Evolutionary conservation across 2,797 vertebrate genomes (phyloP).

Genomic region (Hylomyscus alleni): DNA sequence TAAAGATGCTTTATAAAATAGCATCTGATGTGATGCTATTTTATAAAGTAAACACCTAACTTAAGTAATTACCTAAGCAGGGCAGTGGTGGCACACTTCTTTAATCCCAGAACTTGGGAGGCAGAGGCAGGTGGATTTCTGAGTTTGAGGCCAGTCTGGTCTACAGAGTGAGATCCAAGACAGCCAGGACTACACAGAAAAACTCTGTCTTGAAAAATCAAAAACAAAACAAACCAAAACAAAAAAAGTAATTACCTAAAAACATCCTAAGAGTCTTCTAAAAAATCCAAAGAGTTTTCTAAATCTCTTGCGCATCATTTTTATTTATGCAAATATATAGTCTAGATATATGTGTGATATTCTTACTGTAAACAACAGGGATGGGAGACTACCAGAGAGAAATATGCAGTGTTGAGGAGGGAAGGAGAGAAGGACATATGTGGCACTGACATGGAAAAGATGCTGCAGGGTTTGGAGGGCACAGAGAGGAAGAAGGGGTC

Average conservation of each 20-base stretch:
- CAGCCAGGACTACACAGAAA: too few species aligned
- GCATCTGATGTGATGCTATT: not conserved
- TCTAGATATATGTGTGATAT: not conserved
- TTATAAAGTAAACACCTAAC: not conserved
- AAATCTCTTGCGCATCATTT: not conserved
- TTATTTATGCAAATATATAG: not conserved
- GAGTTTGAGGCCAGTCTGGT: too few species aligned
- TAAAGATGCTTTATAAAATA: too few species aligned
- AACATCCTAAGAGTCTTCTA: not conserved
- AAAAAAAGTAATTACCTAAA: not conserved
- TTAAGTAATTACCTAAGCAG: not conserved
- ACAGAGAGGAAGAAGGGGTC: not conserved
- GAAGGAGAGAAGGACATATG: not conserved
- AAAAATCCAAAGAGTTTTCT: constrained; percentile 7
- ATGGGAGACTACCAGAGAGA: not conserved
- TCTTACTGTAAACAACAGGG: not conserved
- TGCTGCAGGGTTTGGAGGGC: not conserved
- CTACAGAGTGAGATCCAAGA: too few species aligned
- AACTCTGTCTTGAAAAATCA: too few species aligned
- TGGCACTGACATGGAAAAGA: too few species aligned
- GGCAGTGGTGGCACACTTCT: too few species aligned
- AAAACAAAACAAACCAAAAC: too few species aligned
- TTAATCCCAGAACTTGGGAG: too few species aligned
- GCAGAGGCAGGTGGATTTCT: too few species aligned
- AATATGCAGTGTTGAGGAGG: not conserved